phyloP scores from a whole-genome alignment of 1,140 invertebrate genomes.

The Drosophila busckii region DNA sequence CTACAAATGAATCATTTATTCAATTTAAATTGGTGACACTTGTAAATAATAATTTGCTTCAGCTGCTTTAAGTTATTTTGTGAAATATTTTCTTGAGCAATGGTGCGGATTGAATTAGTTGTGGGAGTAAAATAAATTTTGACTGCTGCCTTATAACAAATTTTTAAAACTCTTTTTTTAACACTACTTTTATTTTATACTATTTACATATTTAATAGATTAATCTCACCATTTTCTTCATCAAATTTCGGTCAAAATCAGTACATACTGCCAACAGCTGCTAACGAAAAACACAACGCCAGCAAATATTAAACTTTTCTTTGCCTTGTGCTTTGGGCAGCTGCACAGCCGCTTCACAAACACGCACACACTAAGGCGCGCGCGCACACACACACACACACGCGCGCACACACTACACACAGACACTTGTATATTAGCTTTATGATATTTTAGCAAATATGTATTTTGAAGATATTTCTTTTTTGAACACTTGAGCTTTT shows the following conservation, averaged over 20 bases:
- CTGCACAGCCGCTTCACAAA: slow-evolving; percentile 54
- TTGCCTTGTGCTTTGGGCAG: slow-evolving; percentile 38
- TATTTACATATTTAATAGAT: slow-evolving; percentile 13
- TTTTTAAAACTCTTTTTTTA: slow-evolving; percentile 27
- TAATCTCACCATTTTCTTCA: slow-evolving; percentile 71
- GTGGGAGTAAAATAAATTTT: no score
- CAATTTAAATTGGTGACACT: neutral
- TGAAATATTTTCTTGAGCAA: slow-evolving; percentile 1
- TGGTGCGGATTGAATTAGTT: no score
- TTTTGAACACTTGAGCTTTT: slow-evolving; percentile 44
- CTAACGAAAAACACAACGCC: slow-evolving; percentile 57
- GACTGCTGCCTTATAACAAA: neutral
- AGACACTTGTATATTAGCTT: slow-evolving; percentile 39
- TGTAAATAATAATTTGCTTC: slow-evolving; percentile 1
- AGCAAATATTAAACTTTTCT: slow-evolving; percentile 49
- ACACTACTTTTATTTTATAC: slow-evolving; percentile 40
- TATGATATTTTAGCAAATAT: slow-evolving; percentile 38
- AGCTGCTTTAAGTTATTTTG: neutral
- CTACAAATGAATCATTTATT: neutral
- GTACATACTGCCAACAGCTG: slow-evolving; percentile 76
- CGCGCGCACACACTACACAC: slow-evolving; percentile 30
- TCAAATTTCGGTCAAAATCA: slow-evolving; percentile 69
- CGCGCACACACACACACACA: slow-evolving; percentile 31
- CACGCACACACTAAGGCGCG: slow-evolving; percentile 22
- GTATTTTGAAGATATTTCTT: slow-evolving; percentile 52